Evolutionary conservation across 1,140 invertebrate species (phyloP), one percentile per base, ranked within the genome.

Genomic region (Ladona fulva): DNA sequence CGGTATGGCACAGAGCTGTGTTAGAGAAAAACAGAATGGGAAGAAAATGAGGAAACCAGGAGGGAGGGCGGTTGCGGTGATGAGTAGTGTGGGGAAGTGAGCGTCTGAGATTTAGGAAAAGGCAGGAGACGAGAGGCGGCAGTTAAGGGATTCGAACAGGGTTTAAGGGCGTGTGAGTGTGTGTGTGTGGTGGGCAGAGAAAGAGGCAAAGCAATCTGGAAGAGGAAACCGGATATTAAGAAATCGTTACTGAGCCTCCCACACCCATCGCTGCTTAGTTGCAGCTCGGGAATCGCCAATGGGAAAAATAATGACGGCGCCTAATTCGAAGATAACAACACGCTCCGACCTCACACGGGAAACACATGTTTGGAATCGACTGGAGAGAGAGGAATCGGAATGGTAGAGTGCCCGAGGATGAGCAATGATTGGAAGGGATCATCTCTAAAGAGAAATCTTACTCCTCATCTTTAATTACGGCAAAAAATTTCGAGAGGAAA

Each of bases 261-360:
- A 16, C 16, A 16, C 52, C 52, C 52, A 66, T 22, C 52, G 52
- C 8, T 16, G 52, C 52, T 16, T 66, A 66, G 52, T 12, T 66
- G 52, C 52, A 22, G 52, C 8, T 1, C n/a, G 1, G 52, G 52
- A 66, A 66, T 66, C 52, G 52, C 52, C 52, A 66, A 66, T 66
- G 52, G 52, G 52, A 19, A 66, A 22, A 66, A 22, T 66, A 22
- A 66, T 66, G 52, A 22, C 52, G 16, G 52, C 52, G 52, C 52
- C 52, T 66, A 66, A 66, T 66, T 66, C 52, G 52, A 66, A 66
- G 52, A 66, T 66, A 66, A 66, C 52, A 66, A 66, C 52, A 66
- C 52, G 14, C 52, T 5, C 12, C 52, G 44, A 19, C 10, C 10
- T 6, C 52, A 66, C 29, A 37, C 29, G 29, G 52, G n/a, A 22